Base-by-base conservation (phyloP, 2,797 vertebrate species). In the Myotis myotis region DNA sequence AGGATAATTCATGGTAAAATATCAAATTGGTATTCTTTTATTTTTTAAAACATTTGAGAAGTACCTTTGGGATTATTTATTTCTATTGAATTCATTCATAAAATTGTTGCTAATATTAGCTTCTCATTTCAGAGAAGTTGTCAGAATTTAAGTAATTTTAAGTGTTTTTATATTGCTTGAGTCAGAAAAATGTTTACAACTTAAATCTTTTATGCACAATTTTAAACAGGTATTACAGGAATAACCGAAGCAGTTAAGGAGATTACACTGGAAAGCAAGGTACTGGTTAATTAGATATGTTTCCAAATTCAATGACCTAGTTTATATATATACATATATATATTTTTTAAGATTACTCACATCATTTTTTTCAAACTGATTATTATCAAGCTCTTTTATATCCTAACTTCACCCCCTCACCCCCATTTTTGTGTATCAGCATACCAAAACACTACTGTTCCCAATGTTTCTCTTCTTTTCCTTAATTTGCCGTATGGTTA, bases 241-340 rank as follows among this genome's bases (percentile, higher is more conserved):
- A 98, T 98, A 96, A 99, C 98, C 4, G 99, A 99, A 92, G 98
- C 99, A 62, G 98, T 99, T 55, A 98, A 98, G 89, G 99, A 99
- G 95, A 99, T 99, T 96, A 99, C 99, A n/a, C 96, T 99, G 98
- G 99, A 99, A 98, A 99, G 98, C 94, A 99, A 99, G 99, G 99
- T 99, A 98, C 72, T 95, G 57, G 55, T 82, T 94, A 81, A 98
- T 80, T 89, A 81, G 25, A 86, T 91, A 66, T 23, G 55, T 94
- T 94, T 95, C 38, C 91, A 60, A 91, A 89, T 91, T 92, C 75
- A 80, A 0, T 87, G 28, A 85, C 30, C 38, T 78, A 75, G 13
- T 90, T 89, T 84, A 55, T 36, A 36, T 36, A 36, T 36, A 36
- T 36, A 36, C 3, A 36, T 51, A 33, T 53, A 83, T 53, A 11